These are phyloP conservation scores for Crotalus horridus DNA, from an alignment of 2,113 vertebrate genomes.

Conservation along the genomic window DNA sequence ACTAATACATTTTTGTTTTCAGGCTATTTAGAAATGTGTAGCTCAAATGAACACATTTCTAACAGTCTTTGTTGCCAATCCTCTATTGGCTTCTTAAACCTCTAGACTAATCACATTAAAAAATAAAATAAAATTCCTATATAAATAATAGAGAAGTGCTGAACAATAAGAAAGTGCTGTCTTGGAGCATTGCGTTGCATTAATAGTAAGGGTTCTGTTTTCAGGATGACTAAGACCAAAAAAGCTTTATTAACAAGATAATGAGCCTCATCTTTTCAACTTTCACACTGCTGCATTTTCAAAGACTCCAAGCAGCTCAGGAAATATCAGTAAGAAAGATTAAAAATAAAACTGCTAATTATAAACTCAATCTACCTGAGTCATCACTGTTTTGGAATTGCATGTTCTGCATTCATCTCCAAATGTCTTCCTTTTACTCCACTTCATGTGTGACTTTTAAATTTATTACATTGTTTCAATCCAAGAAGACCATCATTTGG, in stretches of 20 bases:
- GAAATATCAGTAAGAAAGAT: background rate
- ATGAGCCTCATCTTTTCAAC: background rate
- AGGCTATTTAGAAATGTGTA: slow-evolving; percentile 1
- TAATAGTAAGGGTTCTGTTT: background rate
- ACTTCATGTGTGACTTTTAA: background rate
- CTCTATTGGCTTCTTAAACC: background rate
- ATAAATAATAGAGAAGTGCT: background rate
- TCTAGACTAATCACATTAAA: background rate
- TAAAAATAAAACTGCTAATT: background rate
- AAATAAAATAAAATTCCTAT: background rate
- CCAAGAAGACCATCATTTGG: background rate
- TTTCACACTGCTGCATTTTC: background rate
- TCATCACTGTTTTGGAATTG: background rate
- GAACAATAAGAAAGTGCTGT: background rate
- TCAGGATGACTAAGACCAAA: background rate
- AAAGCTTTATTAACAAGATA: background rate
- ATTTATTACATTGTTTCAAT: background rate
- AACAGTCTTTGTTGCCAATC: background rate
- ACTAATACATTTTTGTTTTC: slow-evolving; percentile 2
- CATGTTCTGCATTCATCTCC: background rate
- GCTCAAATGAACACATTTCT: background rate
- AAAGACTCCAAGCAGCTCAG: background rate
- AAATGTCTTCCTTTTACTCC: background rate
- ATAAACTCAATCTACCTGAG: background rate
- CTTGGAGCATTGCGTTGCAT: background rate